Evolutionary conservation across 2,113 vertebrate genomes (phyloP).

Genomic region (Rhinogobius similis): DNA sequence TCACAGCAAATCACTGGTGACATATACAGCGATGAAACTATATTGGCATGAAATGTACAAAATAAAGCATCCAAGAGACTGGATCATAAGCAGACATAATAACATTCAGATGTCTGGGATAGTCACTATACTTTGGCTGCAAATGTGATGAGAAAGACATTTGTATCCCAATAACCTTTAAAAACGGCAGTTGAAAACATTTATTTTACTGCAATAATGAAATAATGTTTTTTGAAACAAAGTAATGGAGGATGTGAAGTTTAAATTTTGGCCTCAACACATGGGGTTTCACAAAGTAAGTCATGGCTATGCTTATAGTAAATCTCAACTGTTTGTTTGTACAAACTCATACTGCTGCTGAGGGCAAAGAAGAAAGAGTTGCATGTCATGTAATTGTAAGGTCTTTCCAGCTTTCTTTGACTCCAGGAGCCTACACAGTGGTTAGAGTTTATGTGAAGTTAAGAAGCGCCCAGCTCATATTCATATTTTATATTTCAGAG

Average conservation of each 20-base stretch:
- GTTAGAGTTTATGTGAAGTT: constrained; percentile 17
- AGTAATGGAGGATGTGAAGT: too few species aligned
- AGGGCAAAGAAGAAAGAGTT: constrained; percentile 36
- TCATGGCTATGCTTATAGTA: background rate
- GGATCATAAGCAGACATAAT: constrained; percentile 43
- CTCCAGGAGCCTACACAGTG: constrained; percentile 21
- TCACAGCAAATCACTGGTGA: constrained; percentile 4
- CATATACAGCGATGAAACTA: constrained; percentile 2
- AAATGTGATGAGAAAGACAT: background rate
- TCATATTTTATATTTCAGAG: background rate
- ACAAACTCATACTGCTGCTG: constrained; percentile 22
- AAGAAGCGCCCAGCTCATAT: background rate
- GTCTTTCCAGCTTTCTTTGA: constrained; percentile 25
- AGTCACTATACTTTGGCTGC: background rate
- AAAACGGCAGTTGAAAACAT: constrained; percentile 48
- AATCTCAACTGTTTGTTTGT: background rate
- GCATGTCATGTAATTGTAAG: constrained; percentile 65
- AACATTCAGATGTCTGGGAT: constrained; percentile 57
- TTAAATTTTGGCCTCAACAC: background rate
- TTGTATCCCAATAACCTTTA: constrained; percentile 2
- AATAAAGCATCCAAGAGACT: constrained; percentile 16
- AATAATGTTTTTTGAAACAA: background rate
- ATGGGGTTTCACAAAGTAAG: background rate
- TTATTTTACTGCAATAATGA: background rate
- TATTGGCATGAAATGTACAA: constrained; percentile 11